Evolutionary conservation across 2,888 invertebrate species (phyloP).

Genomic region (Perdita meconis): DNA sequence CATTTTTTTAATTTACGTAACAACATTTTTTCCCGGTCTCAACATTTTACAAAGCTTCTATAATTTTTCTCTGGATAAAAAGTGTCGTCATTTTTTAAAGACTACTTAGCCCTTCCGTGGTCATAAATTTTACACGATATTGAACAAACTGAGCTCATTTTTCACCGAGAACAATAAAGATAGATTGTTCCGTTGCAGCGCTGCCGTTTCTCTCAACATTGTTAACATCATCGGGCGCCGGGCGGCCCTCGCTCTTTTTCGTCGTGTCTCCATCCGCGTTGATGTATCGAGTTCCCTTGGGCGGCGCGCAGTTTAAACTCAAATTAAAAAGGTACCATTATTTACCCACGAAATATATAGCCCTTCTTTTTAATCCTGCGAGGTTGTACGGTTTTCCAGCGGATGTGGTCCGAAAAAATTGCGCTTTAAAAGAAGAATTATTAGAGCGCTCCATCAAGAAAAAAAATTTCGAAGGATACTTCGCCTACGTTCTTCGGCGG

Average conservation of each 20-base stretch:
- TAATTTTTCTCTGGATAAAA: too few relatives aligned
- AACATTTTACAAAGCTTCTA: too few relatives aligned
- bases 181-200: neutral
- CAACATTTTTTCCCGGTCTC: too few relatives aligned
- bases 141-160: neutral
- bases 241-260: neutral
- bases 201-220: neutral
- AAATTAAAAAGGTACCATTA: slow-evolving; percentile 12
- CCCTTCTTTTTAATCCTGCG: slow-evolving; percentile 2
- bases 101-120: too few relatives aligned
- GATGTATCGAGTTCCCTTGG: slow-evolving; percentile 9
- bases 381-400: neutral
- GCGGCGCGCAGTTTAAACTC: neutral
- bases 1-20: too few relatives aligned
- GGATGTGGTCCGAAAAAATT: neutral
- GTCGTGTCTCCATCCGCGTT: neutral
- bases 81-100: too few relatives aligned
- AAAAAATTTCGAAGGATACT: neutral
- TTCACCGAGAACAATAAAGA: slow-evolving; percentile 7
- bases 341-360: slow-evolving; percentile 5
- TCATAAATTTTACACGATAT: too few relatives aligned
- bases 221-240: neutral
- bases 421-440: slow-evolving; percentile 10
- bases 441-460: neutral
- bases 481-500: neutral